Percentiles rank a stretch among this genome's conserved stretches.
These are phyloP conservation scores for Drosophila obscura DNA, from an alignment of 1,140 invertebrate genomes.

Conservation along the genomic window DNA sequence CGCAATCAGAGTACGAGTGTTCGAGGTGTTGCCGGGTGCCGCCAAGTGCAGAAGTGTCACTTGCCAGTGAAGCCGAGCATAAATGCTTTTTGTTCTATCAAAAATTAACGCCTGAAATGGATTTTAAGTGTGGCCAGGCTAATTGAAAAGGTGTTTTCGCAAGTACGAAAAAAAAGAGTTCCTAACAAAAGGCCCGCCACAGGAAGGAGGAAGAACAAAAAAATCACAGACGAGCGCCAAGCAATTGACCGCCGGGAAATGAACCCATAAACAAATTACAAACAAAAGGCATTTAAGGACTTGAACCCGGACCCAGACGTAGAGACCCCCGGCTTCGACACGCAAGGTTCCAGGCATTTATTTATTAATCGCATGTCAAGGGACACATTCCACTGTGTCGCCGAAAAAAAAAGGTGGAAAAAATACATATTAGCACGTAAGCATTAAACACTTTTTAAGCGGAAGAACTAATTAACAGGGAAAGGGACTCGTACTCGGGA, in stretches of 20 bases:
- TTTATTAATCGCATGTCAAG: conserved; percentile 81
- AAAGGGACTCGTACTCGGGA: conserved; percentile 29
- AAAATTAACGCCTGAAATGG: conserved; percentile 78
- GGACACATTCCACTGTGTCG: conserved; percentile 10
- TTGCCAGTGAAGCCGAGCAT: conserved; percentile 62
- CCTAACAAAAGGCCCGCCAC: conserved; percentile 53
- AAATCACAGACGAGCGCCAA: conserved; percentile 78
- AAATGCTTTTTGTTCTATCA: conserved; percentile 62
- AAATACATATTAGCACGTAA: conserved; percentile 71
- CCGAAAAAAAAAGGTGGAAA: conserved; percentile 23
- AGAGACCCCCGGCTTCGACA: conserved; percentile 20
- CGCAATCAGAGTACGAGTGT: conserved; percentile 9
- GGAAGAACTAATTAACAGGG: conserved; percentile 80
- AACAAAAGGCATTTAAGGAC: conserved; percentile 67
- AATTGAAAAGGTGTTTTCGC: conserved; percentile 72
- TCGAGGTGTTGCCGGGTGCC: conserved; percentile 31
- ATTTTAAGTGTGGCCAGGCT: conserved; percentile 76
- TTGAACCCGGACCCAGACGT: no score
- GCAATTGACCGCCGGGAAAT: conserved; percentile 83
- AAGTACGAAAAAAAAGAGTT: conserved; percentile 13
- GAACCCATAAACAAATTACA: conserved; percentile 82
- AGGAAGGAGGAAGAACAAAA: conserved; percentile 34
- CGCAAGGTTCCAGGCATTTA: conserved; percentile 70
- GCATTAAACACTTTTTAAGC: conserved; percentile 78
- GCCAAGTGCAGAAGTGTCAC: conserved; percentile 61